These are phyloP conservation scores for Lacanobia oleracea DNA, from an alignment of 2,888 invertebrate species.

Conservation along the genomic window DNA sequence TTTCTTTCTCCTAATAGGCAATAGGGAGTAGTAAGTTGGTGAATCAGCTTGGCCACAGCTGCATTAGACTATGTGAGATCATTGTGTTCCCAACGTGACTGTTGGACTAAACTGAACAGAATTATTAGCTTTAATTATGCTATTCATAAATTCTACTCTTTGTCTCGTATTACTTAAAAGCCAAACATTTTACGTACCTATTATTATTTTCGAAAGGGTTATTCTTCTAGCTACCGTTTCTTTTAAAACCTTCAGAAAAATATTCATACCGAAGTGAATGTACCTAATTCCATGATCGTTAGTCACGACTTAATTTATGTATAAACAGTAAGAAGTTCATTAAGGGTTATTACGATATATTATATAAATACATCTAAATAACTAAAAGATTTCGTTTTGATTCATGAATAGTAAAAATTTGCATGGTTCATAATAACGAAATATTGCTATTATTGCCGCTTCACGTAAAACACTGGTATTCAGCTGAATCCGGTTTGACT, in stretches of 20 bases:
- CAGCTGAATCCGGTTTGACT: no score
- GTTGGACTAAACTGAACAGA: not conserved
- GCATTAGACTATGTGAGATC: not conserved
- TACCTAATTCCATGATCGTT: not conserved
- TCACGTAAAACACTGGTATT: no score
- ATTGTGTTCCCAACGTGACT: not conserved
- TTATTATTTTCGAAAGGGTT: not conserved
- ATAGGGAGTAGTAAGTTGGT: not conserved
- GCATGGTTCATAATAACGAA: no score
- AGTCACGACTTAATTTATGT: not conserved
- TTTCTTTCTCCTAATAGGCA: not conserved
- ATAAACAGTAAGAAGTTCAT: not conserved
- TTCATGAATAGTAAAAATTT: no score
- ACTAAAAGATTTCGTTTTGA: not conserved
- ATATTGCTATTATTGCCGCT: no score
- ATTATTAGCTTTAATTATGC: not conserved
- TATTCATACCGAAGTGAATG: not conserved
- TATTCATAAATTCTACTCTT: not conserved
- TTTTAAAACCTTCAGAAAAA: not conserved
- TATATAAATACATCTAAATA: not conserved
- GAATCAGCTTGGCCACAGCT: conserved; percentile 15
- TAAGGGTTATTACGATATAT: not conserved
- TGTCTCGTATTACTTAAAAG: no score
- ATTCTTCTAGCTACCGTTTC: not conserved
- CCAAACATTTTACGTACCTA: no score